A percentile compares a stretch with the other conserved stretches of the same genome.
Evolutionary conservation across 2,888 invertebrate genomes (phyloP).

Genomic region (Syrista parreyssii): DNA sequence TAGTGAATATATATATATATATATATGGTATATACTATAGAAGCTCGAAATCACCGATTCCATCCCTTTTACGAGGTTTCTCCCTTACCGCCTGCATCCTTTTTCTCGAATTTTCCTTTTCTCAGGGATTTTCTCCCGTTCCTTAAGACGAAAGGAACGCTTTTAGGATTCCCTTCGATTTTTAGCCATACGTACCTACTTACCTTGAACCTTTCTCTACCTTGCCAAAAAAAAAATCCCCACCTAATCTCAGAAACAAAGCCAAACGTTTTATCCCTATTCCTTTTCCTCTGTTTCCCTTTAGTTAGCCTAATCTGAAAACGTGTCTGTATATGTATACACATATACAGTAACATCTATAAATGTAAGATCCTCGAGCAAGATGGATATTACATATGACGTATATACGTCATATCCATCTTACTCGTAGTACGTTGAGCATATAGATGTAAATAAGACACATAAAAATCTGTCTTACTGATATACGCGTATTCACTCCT

Average conservation of each 20-base stretch:
- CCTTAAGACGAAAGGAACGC: not conserved
- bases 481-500: not conserved
- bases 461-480: not conserved
- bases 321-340: not conserved
- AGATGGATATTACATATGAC: not conserved
- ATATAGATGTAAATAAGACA: not conserved
- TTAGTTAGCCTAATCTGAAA: not conserved
- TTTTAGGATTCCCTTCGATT: not conserved
- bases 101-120: not conserved
- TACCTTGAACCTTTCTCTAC: not conserved
- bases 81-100: not conserved
- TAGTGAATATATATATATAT: not conserved
- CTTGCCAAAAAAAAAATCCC: not conserved
- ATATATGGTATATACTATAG: not conserved
- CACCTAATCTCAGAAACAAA: not conserved
- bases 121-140: not conserved
- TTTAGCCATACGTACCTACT: not conserved
- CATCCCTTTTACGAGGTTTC: not conserved
- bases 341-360: not conserved
- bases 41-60: not conserved
- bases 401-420: not conserved
- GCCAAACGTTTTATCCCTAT: not conserved
- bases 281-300: not conserved
- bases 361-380: not conserved
- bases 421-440: not conserved